A percentile compares a stretch with the other conserved stretches of the same genome.
Conservation (phyloP, 2,113 vertebrate genomes). For the Poicephalus gulielmi region DNA sequence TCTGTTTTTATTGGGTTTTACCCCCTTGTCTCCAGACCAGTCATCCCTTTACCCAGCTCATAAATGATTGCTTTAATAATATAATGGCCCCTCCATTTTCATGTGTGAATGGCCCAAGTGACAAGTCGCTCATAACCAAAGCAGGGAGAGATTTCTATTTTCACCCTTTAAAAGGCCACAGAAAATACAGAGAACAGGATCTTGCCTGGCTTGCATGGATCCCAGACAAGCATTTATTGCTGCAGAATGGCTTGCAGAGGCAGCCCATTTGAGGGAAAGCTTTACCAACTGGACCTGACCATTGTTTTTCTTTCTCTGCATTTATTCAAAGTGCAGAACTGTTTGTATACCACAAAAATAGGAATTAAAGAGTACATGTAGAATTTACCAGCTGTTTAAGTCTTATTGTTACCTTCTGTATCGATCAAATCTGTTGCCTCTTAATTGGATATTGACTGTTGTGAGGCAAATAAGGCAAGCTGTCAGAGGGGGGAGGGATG, state of each 20-base stretch:
- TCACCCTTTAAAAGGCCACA: constrained; percentile 14
- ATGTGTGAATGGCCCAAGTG: constrained; percentile 14
- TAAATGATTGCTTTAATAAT: constrained; percentile 31
- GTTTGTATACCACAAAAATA: neutral
- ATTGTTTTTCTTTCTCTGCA: neutral
- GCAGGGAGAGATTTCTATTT: neutral
- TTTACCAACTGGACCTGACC: neutral
- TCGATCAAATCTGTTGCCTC: constrained; percentile 21
- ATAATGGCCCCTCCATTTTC: neutral
- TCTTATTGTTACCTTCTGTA: constrained; percentile 48
- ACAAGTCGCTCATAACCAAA: neutral
- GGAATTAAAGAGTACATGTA: neutral
- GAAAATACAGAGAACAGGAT: neutral
- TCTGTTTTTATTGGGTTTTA: neutral
- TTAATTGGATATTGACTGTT: constrained; percentile 70
- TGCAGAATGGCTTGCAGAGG: neutral
- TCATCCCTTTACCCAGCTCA: neutral
- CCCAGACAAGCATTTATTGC: neutral
- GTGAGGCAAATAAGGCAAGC: constrained; percentile 58
- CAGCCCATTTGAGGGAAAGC: neutral
- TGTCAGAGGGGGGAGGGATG: constrained; percentile 12
- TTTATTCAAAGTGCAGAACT: neutral
- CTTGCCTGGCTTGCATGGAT: neutral
- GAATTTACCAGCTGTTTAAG: constrained; percentile 45
- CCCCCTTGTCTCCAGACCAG: neutral